phyloP scores from a whole-genome alignment of 1,140 invertebrate genomes.

The Drosophila chauvacae region DNA sequence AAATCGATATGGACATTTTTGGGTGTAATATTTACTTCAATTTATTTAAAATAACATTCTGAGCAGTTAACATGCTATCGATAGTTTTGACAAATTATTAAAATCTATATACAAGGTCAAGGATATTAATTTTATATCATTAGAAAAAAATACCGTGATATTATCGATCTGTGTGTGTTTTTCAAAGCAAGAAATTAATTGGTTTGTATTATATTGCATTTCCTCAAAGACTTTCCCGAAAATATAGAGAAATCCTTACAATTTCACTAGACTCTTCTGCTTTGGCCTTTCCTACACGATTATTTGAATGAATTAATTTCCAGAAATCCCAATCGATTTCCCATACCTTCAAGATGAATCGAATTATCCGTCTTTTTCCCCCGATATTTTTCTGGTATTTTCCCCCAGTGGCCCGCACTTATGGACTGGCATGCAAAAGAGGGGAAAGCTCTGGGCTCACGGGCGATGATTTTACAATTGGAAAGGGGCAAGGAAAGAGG shows the following conservation, averaged over 20 bases:
- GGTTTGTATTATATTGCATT: no score
- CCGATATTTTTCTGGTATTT: background rate
- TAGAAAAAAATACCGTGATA: no score
- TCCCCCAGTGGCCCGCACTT: slow-evolving; percentile 1
- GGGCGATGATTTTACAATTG: slow-evolving; percentile 17
- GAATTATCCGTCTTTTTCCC: background rate
- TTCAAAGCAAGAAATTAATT: no score
- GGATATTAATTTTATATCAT: no score
- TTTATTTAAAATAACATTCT: no score
- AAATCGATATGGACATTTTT: no score
- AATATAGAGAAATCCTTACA: background rate
- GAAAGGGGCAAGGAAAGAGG: slow-evolving; percentile 34
- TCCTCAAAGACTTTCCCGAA: background rate
- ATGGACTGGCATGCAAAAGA: slow-evolving; percentile 26
- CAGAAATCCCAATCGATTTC: background rate
- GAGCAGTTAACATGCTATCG: no score
- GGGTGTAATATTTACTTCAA: no score
- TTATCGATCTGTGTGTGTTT: no score
- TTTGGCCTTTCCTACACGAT: background rate
- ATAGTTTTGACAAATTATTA: no score
- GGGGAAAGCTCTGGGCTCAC: background rate
- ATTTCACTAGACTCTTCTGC: background rate
- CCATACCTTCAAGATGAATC: background rate
- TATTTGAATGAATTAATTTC: background rate
- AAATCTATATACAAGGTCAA: no score